Base-by-base conservation (phyloP, 2,797 vertebrate genomes). In the Chelidonichthys spinosus region DNA sequence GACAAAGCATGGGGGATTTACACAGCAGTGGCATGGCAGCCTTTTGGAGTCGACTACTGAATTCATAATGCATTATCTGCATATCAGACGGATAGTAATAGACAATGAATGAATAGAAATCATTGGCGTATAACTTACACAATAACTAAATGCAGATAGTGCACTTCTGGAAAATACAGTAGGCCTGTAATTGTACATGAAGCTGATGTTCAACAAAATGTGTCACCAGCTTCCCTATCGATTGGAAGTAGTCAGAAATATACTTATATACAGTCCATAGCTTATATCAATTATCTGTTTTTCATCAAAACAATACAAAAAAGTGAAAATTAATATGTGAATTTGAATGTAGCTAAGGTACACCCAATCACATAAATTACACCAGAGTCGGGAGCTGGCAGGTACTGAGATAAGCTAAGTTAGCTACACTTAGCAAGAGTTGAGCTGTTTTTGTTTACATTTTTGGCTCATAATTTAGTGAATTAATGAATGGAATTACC, bases 31-130 rank as follows among this genome's bases (percentile, higher is more conserved):
- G 76, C 40, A 64, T 56, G 69, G 54, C 70, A 61, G 76, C 67
- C 68, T 84, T 85, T 83, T 88, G 73, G 79, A 54, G 72, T n/a
- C 44, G 32, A 72, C 86, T 89, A 84, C 91, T 82, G 87, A 82
- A 90, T 87, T 82, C 61, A 74, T 82, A 69, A 46, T 64, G 58
- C 72, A 53, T 84, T 46, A 69, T 69, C 59, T 79, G 52, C 74
- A 73, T 85, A 58, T 81, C 64, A 53, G 44, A 62, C 50, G 37
- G 18, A 64, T 11, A 25, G 25, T 25, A 25, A 25, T 25, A 52
- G 60, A 69, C 18, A 58, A 68, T 5, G 49, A 56, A 64, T 49
- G 8, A 65, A 61, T 65, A 49, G n/a, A 59, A 58, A 49, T 49
- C 11, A 65, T 61, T 17, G 33, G 1, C 18, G 53, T 7, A 6